phyloP scores from a whole-genome alignment of 2,888 invertebrate species.

The Cinara cedri region DNA sequence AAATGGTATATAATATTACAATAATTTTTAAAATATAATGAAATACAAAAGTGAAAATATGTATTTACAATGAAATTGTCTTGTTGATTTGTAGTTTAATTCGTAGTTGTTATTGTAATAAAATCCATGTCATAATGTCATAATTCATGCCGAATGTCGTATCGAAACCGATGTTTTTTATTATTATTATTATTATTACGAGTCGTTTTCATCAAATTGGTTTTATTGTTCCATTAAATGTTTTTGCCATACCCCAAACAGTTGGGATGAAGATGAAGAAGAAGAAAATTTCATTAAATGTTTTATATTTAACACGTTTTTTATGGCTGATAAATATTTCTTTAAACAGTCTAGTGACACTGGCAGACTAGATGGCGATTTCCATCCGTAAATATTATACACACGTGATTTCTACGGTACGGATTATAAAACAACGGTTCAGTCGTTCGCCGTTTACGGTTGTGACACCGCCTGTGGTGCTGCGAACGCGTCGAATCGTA shows the following conservation, averaged over 20 bases:
- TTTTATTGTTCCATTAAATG: no score
- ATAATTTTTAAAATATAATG: conserved; percentile 32
- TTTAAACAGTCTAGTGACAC: conserved; percentile 58
- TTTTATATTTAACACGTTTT: conserved; percentile 19
- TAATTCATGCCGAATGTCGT: no score
- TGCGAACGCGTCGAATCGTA: conserved; percentile 57
- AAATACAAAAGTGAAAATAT: conserved; percentile 25
- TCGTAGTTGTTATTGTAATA: conserved; percentile 38
- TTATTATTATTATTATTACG: no score
- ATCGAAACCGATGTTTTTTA: conserved; percentile 37
- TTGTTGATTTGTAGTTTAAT: conserved; percentile 44
- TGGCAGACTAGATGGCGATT: conserved; percentile 58
- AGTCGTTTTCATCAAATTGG: no score
- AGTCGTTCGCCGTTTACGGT: conserved; percentile 33
- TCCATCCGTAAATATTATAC: neutral
- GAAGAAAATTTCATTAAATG: conserved; percentile 39
- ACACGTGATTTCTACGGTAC: neutral
- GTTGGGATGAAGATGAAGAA: no score
- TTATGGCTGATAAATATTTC: conserved; percentile 48
- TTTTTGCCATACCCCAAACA: no score
- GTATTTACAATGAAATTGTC: conserved; percentile 53
- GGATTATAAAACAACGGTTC: neutral
- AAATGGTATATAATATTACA: conserved; percentile 48
- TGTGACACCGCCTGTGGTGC: conserved; percentile 48
- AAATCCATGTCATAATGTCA: conserved; percentile 43